Evolutionary conservation across 2,888 invertebrate genomes (phyloP).

Genomic region (Ormyrus rosae): DNA sequence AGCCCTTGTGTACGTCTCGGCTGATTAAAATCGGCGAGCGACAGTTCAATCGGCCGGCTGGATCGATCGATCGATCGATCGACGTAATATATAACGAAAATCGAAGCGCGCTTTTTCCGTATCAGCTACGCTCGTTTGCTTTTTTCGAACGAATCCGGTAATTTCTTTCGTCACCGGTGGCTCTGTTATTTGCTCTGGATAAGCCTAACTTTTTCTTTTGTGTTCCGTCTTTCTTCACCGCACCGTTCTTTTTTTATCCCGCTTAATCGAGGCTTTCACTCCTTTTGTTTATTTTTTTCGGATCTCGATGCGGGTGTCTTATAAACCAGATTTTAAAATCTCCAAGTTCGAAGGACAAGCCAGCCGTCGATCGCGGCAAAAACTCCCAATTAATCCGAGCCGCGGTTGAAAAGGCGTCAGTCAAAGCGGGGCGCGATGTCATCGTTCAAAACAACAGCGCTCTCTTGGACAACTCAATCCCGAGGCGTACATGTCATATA

Average conservation of each 20-base stretch:
- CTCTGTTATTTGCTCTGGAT: conserved; percentile 11
- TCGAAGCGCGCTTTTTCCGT: conserved; percentile 15
- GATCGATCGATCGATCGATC: background rate
- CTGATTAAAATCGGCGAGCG: conserved; percentile 41
- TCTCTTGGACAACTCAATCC: too few relatives aligned
- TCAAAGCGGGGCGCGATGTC: too few relatives aligned
- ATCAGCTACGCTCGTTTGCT: background rate
- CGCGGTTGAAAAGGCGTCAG: too few relatives aligned
- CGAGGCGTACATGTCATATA: too few relatives aligned
- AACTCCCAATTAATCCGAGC: too few relatives aligned
- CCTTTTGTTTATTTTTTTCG: conserved; percentile 9
- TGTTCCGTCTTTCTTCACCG: conserved; percentile 24
- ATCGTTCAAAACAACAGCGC: too few relatives aligned
- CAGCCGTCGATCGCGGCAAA: too few relatives aligned
- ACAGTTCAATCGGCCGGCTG: conserved; percentile 42
- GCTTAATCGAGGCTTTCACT: conserved; percentile 43
- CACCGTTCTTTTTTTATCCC: background rate
- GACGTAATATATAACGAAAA: conserved; percentile 48
- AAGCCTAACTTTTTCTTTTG: conserved; percentile 16
- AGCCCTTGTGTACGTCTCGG: conserved; percentile 6
- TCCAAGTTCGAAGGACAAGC: too few relatives aligned
- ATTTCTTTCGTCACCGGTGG: conserved; percentile 33
- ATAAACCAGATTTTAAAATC: too few relatives aligned
- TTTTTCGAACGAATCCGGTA: conserved; percentile 33
- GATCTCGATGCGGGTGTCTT: too few relatives aligned